Base-by-base conservation (phyloP, 2,113 vertebrate genomes). In the Heterotis niloticus region DNA sequence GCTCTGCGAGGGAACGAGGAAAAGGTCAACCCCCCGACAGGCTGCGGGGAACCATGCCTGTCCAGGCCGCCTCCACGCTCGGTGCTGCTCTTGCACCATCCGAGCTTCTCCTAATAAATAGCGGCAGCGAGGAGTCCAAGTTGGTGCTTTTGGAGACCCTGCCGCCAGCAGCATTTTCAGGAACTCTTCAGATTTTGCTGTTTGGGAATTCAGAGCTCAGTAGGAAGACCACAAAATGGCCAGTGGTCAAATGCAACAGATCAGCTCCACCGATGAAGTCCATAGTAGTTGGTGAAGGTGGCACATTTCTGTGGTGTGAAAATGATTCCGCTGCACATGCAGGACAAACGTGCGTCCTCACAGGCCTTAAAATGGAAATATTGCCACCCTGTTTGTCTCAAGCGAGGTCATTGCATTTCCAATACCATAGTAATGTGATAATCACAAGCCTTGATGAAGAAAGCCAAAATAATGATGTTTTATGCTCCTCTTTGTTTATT, bases 401-500 rank as follows among this genome's bases (percentile, higher is more conserved):
- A 76, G 67, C 69, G 84, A 84, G 85, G 83, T 86, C 84, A 93
- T 93, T 93, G 91, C 89, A 92, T 91, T 83, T 84, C 87, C 85
- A 78, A 89, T 93, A 94, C 93, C 92, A 91, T 93, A 91, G 92
- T 93, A 94, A 91, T 92, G 89, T 90, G 90, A 94, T 94, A 94
- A 95, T 94, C 94, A 94, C 89, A 89, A 88, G 88, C 89, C 90
- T 84, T 86, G 82, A 92, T 86, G 90, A 91, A 92, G 92, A 91
- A 88, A 92, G 88, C 85, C 86, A 90, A 90, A 91, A 93, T 94
- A 95, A 93, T 93, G 91, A 90, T 93, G 92, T 93, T 94, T 93
- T 93, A 93, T 94, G 93, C 91, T 94, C 87, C 92, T 93, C 90
- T 92, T 94, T 93, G 90, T 93, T 92, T 91, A 91, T 92, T 92